Base-by-base conservation (phyloP, 2,113 vertebrate species). In the Orcinus orca region DNA sequence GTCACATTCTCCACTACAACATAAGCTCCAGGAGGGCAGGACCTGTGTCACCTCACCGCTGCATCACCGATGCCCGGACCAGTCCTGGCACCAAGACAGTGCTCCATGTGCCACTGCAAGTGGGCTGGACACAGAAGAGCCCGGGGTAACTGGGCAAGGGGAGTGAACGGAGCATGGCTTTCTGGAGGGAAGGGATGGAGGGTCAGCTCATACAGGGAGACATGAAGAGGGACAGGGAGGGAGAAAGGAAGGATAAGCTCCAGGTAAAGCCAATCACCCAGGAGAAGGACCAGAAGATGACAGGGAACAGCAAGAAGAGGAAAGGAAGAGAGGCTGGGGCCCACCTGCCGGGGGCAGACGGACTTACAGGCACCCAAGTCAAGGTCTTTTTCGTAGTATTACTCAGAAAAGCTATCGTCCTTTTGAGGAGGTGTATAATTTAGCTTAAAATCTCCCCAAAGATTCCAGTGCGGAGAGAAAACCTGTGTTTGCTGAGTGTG, bases 61-160 rank as follows among this genome's bases (percentile, higher is more conserved):
- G 6, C 15, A 0, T 33, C 47, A 29, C 12, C 21, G 23, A 11
- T 6, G n/a, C 14, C 14, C 7, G 5, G 21, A 29, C 38, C 5
- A 2, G 25, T 65, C 8, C 36, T 11, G 3, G 14, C 44, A 63
- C 7, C 8, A n/a, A 67, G 31, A 63, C 11, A 21, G 25, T 4
- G 2, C 15, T 11, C 63, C 38, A 7, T 8, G 20, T 31, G 14
- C 21, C 41, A 20, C 21, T 5, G 47, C 21, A 8, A 25, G 5
- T 44, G 38, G 36, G 26, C 14, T 17, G 13, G 8, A 76, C 33
- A 7, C 4, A 5, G 25, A 21, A 73, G 58, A 44, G 8, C 18
- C 41, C 4, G 38, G n/a, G 21, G 13, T 29, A 25, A 31, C 8
- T 17, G 31, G 25, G 47, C 73, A 29, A 60, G 74, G 38, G 17